Conservation (phyloP, 2,113 vertebrate genomes). For the Mola mola region DNA sequence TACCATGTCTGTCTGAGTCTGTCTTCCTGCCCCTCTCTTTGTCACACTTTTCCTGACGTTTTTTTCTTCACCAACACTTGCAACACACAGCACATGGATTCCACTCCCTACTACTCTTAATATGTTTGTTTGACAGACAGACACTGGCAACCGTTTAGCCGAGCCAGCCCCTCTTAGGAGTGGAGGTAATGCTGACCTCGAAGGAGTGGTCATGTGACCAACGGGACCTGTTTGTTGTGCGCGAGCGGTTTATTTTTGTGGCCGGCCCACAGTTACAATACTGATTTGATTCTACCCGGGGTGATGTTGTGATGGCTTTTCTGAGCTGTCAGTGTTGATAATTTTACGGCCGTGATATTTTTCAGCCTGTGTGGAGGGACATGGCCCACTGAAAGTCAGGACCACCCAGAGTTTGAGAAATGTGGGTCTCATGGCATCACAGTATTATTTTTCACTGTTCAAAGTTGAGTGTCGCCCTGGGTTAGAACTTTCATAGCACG, state of each 20-base stretch:
- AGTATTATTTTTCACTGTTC: slow-evolving; percentile 17
- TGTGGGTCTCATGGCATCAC: slow-evolving; percentile 8
- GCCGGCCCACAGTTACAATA: slow-evolving; percentile 1
- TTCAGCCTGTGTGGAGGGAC: slow-evolving; percentile 5
- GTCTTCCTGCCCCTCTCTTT: slow-evolving; percentile 11
- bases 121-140: not conserved
- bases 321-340: slow-evolving; percentile 33
- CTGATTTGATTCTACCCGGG: slow-evolving; percentile 15
- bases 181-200: slow-evolving; percentile 48
- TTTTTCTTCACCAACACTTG: too few relatives aligned
- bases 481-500: not conserved
- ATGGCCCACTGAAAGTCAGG: slow-evolving; percentile 26
- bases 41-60: not conserved
- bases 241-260: slow-evolving; percentile 33
- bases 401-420: slow-evolving; percentile 43
- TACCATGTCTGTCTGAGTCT: not conserved
- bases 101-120: too few relatives aligned
- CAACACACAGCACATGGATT: too few relatives aligned
- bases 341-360: slow-evolving; percentile 32
- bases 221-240: slow-evolving; percentile 25
- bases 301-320: slow-evolving; percentile 23
- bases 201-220: slow-evolving; percentile 23
- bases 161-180: slow-evolving; percentile 29
- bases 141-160: slow-evolving; percentile 20
- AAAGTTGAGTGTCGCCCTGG: slow-evolving; percentile 16